Conservation (phyloP, 2,113 vertebrate species). For the Zeus faber region DNA sequence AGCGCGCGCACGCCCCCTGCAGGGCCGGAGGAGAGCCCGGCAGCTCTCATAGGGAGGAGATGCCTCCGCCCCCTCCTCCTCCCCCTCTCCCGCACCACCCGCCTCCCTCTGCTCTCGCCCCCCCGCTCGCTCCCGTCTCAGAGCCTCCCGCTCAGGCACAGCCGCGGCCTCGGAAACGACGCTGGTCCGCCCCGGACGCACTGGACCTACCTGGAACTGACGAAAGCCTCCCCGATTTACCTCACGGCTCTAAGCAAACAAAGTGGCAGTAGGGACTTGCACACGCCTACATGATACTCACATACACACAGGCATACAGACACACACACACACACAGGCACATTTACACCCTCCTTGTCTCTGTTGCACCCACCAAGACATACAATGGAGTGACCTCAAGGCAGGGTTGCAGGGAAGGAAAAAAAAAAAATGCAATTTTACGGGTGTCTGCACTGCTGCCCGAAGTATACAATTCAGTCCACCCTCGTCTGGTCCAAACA, state of each 20-base stretch:
- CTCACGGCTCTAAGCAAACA: constrained; percentile 76
- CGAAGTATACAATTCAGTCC: constrained; percentile 32
- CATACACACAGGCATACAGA: constrained; percentile 33
- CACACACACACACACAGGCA: constrained; percentile 35
- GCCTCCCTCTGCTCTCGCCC: constrained; percentile 8
- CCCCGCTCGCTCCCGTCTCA: constrained; percentile 12
- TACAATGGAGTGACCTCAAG: constrained; percentile 67
- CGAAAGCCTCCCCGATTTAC: constrained; percentile 70
- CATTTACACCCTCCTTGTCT: constrained; percentile 70
- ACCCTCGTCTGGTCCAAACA: not conserved
- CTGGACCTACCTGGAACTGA: constrained; percentile 45
- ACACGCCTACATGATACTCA: constrained; percentile 37
- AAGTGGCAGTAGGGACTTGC: constrained; percentile 71
- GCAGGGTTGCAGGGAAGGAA: constrained; percentile 69
- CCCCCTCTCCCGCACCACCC: constrained; percentile 48
- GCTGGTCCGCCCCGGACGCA: constrained; percentile 75
- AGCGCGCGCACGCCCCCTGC: constrained; percentile 38
- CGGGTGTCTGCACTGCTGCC: constrained; percentile 54
- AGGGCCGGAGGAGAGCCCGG: constrained; percentile 41
- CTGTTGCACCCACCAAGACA: constrained; percentile 58
- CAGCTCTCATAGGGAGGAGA: constrained; percentile 58
- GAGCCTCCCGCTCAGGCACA: constrained; percentile 38
- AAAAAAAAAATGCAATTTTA: constrained; percentile 43
- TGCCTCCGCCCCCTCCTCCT: constrained; percentile 64
- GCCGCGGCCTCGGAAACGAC: constrained; percentile 67